Conservation (phyloP, 2,113 vertebrate genomes). For the Hippocampus barbouri region DNA sequence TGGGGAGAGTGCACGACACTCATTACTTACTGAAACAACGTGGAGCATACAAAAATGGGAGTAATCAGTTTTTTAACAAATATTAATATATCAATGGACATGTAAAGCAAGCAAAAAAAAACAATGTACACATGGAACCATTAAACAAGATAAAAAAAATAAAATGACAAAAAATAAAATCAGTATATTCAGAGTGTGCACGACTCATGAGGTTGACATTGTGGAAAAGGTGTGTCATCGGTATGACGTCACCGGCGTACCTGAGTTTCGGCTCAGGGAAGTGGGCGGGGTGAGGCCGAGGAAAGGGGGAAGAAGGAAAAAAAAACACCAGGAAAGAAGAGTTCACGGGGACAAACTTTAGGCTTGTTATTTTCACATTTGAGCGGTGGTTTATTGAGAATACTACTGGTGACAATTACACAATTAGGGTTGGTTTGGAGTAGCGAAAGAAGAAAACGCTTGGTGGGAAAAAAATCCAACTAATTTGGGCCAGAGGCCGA, state of each 20-base stretch:
- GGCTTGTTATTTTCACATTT: background rate
- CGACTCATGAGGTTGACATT: background rate
- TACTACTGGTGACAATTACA: background rate
- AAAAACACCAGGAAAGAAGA: background rate
- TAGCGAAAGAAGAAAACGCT: background rate
- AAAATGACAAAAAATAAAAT: background rate
- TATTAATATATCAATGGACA: too few relatives aligned
- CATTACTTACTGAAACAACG: too few relatives aligned
- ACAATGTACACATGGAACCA: too few relatives aligned
- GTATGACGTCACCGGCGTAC: conserved; percentile 65
- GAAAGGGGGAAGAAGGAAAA: conserved; percentile 3
- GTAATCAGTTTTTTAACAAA: too few relatives aligned
- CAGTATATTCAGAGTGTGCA: background rate
- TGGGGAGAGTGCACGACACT: background rate
- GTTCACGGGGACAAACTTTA: background rate
- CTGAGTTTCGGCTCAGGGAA: conserved; percentile 70
- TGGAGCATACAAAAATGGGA: too few relatives aligned
- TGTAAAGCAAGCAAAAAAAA: too few relatives aligned
- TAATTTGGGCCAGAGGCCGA: conserved; percentile 14
- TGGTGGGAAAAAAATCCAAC: background rate
- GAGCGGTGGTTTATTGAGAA: background rate
- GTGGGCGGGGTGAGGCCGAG: conserved; percentile 25
- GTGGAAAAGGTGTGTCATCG: conserved; percentile 58
- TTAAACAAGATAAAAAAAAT: too few relatives aligned
- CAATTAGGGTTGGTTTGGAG: background rate